phyloP scores from a whole-genome alignment of 2,888 invertebrate genomes.

The Metallyticus violacea region DNA sequence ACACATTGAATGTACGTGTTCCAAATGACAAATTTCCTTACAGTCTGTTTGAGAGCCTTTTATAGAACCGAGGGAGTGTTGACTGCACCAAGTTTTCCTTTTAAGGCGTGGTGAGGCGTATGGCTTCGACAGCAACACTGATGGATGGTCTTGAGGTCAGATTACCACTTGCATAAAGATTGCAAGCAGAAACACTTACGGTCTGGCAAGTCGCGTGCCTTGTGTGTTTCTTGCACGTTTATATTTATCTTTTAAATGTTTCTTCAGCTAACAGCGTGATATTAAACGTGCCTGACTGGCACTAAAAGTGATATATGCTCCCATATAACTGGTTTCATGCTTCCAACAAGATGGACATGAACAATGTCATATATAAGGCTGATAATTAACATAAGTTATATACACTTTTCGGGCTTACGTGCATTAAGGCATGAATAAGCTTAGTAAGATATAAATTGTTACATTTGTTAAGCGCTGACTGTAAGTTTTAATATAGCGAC shows the following conservation, averaged over 20 bases:
- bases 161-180: background rate
- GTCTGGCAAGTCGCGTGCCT: background rate
- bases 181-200: background rate
- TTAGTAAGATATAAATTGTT: too few relatives aligned
- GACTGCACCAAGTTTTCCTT: background rate
- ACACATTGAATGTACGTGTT: too few relatives aligned
- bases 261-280: background rate
- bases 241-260: background rate
- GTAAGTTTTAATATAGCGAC: background rate
- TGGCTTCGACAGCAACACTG: background rate
- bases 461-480: too few relatives aligned
- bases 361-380: background rate
- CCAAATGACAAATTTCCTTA: too few relatives aligned
- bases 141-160: background rate
- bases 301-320: background rate
- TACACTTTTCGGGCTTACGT: background rate
- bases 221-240: background rate
- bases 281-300: background rate
- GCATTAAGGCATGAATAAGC: background rate
- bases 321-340: background rate
- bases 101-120: background rate
- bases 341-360: background rate
- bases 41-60: background rate
- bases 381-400: background rate
- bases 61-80: background rate